Evolutionary conservation across 1,140 invertebrate genomes (phyloP).

Genomic region (Mercenaria mercenaria): DNA sequence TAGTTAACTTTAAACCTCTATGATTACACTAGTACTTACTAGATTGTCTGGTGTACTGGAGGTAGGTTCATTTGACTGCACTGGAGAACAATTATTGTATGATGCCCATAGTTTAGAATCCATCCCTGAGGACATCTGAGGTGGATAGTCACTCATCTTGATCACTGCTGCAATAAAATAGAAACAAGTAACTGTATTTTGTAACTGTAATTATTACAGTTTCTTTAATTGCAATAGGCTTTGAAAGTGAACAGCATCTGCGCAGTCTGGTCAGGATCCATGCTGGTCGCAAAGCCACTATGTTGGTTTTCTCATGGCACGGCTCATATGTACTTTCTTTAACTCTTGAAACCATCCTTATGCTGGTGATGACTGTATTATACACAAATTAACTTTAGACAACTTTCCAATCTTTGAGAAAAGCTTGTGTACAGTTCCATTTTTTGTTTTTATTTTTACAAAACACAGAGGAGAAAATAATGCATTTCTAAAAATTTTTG

Average conservation of each 20-base stretch:
- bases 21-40: not conserved
- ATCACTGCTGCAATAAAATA: not conserved
- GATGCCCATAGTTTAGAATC: conserved; percentile 5
- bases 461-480: too few relatives aligned
- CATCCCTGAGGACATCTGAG: not conserved
- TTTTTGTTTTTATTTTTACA: too few relatives aligned
- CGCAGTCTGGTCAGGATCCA: not conserved
- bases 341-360: too few relatives aligned
- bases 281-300: not conserved
- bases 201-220: not conserved
- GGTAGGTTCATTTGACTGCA: conserved; percentile 31
- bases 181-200: not conserved
- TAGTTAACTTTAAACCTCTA: too few relatives aligned
- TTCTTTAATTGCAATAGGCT: not conserved
- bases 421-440: too few relatives aligned
- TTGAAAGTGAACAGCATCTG: not conserved
- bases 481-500: too few relatives aligned
- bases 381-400: too few relatives aligned
- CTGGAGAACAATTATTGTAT: conserved; percentile 4
- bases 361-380: too few relatives aligned
- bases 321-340: too few relatives aligned
- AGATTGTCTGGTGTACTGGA: conserved; percentile 7
- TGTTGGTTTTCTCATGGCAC: too few relatives aligned
- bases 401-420: too few relatives aligned
- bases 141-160: not conserved